Percentiles rank a stretch among this genome's conserved stretches.
These are phyloP conservation scores for Nasonovia ribisnigri DNA, from an alignment of 2,888 invertebrate species.

Conservation along the genomic window DNA sequence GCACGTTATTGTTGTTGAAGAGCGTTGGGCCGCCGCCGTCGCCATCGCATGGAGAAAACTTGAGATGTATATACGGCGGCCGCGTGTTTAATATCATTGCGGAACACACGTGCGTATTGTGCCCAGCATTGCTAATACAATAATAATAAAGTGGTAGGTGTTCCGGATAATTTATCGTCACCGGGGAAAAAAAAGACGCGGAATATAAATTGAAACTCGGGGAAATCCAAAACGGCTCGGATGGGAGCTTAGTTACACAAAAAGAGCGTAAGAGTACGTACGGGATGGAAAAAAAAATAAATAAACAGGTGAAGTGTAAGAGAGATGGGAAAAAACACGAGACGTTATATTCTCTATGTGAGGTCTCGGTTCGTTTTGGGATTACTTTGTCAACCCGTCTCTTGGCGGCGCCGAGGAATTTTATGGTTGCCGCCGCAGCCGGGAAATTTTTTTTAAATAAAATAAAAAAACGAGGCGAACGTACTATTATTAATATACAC, in stretches of 20 bases:
- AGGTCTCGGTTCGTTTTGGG: constrained; percentile 60
- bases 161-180: constrained; percentile 58
- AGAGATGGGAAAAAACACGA: constrained; percentile 51
- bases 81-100: neutral
- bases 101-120: constrained; percentile 9
- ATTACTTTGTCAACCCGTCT: constrained; percentile 64
- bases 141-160: constrained; percentile 60
- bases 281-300: neutral
- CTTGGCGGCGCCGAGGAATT: constrained; percentile 40
- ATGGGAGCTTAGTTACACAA: constrained; percentile 55
- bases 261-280: constrained; percentile 38
- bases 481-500: neutral
- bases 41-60: neutral
- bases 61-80: neutral
- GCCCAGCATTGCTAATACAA: constrained; percentile 32
- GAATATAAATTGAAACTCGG: constrained; percentile 63
- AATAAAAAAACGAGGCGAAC: neutral
- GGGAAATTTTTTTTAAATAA: constrained; percentile 13
- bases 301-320: constrained; percentile 30
- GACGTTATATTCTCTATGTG: constrained; percentile 61
- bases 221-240: constrained; percentile 47
- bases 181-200: constrained; percentile 20
- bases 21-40: neutral
- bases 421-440: constrained; percentile 2
- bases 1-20: neutral